A percentile compares a stretch with the other conserved stretches of the same genome.
phyloP scores from a whole-genome alignment of 2,797 vertebrate species.

The Chelon labrosus region DNA sequence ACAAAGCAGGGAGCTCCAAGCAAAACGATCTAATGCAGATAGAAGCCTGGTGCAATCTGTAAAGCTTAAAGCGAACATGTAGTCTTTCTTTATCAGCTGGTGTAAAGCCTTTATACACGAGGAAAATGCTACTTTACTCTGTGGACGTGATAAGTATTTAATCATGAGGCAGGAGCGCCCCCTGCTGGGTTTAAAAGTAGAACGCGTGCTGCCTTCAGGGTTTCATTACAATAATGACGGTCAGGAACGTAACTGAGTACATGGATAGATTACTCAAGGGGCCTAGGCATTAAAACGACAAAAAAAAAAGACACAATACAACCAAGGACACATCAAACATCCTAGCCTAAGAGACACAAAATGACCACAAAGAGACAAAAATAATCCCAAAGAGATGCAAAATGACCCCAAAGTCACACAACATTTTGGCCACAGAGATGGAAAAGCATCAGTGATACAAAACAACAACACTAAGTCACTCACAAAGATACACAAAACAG shows the following conservation, averaged over 20 bases:
- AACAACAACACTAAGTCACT: too few relatives aligned
- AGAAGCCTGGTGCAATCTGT: conserved; percentile 12
- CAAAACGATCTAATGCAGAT: conserved; percentile 21
- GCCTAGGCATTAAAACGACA: background rate
- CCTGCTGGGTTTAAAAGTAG: conserved; percentile 45
- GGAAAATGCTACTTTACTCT: background rate
- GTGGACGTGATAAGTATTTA: background rate
- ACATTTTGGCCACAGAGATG: too few relatives aligned
- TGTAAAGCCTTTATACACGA: conserved; percentile 21
- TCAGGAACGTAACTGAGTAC: background rate
- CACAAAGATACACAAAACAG: too few relatives aligned
- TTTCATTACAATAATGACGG: background rate
- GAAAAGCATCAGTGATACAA: too few relatives aligned
- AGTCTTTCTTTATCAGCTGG: conserved; percentile 6
- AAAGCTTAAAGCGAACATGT: conserved; percentile 38
- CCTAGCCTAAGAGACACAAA: too few relatives aligned
- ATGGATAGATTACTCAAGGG: background rate
- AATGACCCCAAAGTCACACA: background rate
- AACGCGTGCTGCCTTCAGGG: conserved; percentile 30
- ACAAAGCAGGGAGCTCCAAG: conserved; percentile 3
- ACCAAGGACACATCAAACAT: background rate
- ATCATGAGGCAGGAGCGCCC: conserved; percentile 56
- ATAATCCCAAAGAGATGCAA: background rate
- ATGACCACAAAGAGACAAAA: too few relatives aligned
- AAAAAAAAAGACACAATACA: background rate